phyloP scores from a whole-genome alignment of 2,797 vertebrate species.

The Takifugu rubripes region DNA sequence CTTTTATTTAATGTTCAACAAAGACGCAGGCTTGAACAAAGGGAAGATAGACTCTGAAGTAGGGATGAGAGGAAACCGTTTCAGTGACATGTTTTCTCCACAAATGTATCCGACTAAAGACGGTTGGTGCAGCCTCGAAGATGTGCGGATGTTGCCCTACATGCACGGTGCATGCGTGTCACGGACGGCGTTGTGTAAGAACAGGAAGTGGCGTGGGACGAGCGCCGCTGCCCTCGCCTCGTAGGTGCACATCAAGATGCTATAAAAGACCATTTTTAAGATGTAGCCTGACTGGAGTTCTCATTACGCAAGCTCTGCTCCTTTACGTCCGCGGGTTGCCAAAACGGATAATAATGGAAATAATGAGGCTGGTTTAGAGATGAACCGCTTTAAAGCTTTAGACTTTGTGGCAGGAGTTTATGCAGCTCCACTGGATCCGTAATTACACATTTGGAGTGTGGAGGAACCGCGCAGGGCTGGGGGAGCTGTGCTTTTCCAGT shows the following conservation, averaged over 20 bases:
- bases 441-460: conserved; percentile 19
- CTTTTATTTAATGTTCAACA: conserved; percentile 54
- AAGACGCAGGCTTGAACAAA: conserved; percentile 49
- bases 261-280: conserved; percentile 27
- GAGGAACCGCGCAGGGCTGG: conserved; percentile 11
- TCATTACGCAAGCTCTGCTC: conserved; percentile 22
- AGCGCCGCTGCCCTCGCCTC: conserved; percentile 21
- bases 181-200: conserved; percentile 14
- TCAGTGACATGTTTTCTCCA: conserved; percentile 47
- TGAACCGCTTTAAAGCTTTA: too few species aligned
- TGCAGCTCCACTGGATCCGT: conserved; percentile 3
- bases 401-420: conserved; percentile 1
- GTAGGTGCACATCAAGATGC: conserved; percentile 32
- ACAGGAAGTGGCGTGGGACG: conserved; percentile 24
- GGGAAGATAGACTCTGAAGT: conserved; percentile 11
- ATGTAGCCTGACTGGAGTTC: conserved; percentile 14
- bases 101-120: conserved; percentile 39
- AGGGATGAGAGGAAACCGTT: conserved; percentile 4
- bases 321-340: conserved; percentile 12
- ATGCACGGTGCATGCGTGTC: conserved; percentile 13
- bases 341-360: conserved; percentile 35
- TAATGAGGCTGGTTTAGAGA: conserved; percentile 13
- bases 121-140: conserved; percentile 22
- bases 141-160: conserved; percentile 20
- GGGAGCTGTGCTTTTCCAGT: conserved; percentile 10